Evolutionary conservation across 1,140 invertebrate genomes (phyloP).

Genomic region (Zaprionus vittiger): DNA sequence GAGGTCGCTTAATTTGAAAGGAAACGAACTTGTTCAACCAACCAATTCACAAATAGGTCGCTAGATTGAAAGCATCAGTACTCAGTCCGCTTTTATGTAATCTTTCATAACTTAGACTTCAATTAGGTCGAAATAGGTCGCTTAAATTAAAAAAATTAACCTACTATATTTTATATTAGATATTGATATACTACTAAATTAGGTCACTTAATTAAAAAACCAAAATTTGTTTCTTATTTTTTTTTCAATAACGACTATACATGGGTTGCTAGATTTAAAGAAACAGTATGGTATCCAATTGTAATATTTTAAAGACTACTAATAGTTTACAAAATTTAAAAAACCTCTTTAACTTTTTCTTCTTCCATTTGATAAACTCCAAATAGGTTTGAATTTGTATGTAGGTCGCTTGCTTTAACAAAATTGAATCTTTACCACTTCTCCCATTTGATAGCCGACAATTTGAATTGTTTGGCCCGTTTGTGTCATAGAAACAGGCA

Average conservation of each 20-base stretch:
- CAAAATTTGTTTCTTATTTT: no score
- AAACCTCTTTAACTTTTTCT: not conserved
- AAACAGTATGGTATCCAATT: no score
- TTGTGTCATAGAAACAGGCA: not conserved
- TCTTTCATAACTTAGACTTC: not conserved
- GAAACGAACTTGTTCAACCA: no score
- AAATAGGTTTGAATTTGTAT: not conserved
- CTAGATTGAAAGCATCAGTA: no score
- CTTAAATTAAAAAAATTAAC: not conserved
- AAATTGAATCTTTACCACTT: not conserved
- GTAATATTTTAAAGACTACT: not conserved
- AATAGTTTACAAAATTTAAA: not conserved
- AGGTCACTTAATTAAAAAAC: no score
- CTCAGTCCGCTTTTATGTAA: no score
- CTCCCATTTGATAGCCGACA: not conserved
- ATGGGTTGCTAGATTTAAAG: no score
- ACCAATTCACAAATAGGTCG: no score
- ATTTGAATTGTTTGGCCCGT: constrained; percentile 4
- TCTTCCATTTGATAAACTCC: not conserved
- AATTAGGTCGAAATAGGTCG: not conserved
- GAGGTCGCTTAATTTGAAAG: no score
- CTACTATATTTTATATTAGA: no score
- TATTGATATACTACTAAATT: no score
- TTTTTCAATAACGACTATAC: no score
- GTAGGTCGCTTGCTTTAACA: not conserved